Conservation (phyloP, 2,888 invertebrate genomes). For the Lumbricus terrestris region DNA sequence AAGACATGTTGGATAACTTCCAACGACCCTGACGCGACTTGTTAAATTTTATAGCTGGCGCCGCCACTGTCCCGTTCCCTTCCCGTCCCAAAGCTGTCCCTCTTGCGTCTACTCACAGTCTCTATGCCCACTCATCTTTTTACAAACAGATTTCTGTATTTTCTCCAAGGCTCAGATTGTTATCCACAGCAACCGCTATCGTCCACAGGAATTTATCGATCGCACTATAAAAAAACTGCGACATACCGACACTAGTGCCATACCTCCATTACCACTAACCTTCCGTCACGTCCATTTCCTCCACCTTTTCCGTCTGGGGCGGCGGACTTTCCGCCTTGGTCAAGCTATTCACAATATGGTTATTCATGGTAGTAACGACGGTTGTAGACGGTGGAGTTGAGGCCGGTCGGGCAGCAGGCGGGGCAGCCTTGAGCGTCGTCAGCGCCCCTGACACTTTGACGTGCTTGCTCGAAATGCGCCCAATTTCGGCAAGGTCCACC, state of each 20-base stretch:
- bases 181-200: not conserved
- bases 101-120: not conserved
- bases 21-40: too few relatives aligned
- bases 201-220: not conserved
- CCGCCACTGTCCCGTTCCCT: too few relatives aligned
- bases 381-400: constrained; percentile 9
- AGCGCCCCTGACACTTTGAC: constrained; percentile 74
- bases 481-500: constrained; percentile 68
- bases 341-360: constrained; percentile 13
- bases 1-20: too few relatives aligned
- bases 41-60: too few relatives aligned
- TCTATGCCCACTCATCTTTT: not conserved
- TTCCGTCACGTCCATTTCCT: constrained; percentile 6
- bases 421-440: constrained; percentile 61
- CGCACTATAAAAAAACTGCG: not conserved
- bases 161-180: not conserved
- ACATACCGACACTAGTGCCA: not conserved
- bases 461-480: constrained; percentile 91
- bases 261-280: not conserved
- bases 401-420: constrained; percentile 4
- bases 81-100: not conserved
- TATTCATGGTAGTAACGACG: constrained; percentile 13
- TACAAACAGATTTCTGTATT: not conserved
- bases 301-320: constrained; percentile 11
- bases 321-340: constrained; percentile 15